These are phyloP conservation scores for Hoplodrina ambigua DNA, from an alignment of 2,888 invertebrate genomes.

Conservation along the genomic window DNA sequence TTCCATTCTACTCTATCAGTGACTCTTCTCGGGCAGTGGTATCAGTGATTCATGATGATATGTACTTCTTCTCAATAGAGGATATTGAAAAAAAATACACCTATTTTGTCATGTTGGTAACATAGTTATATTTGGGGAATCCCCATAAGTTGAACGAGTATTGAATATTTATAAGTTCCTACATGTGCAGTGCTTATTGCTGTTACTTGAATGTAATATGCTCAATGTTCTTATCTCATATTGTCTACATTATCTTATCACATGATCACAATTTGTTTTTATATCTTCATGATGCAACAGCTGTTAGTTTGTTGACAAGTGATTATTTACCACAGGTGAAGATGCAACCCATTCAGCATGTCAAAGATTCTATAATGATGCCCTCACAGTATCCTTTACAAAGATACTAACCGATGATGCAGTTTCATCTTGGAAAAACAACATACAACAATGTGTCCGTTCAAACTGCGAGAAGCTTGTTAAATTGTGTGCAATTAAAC, in stretches of 20 bases:
- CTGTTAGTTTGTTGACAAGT: slow-evolving; percentile 37
- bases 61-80: too few species aligned
- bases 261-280: slow-evolving; percentile 26
- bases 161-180: slow-evolving; percentile 16
- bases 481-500: slow-evolving; percentile 97
- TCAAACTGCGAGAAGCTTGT: slow-evolving; percentile 98
- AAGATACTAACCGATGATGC: slow-evolving; percentile 99
- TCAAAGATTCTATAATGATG: slow-evolving; percentile 98
- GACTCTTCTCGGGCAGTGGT: too few species aligned
- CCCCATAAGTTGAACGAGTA: slow-evolving; percentile 13
- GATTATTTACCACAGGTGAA: slow-evolving; percentile 90
- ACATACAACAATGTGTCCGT: slow-evolving; percentile 98
- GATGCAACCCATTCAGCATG: slow-evolving; percentile 97
- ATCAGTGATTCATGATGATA: too few species aligned
- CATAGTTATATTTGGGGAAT: slow-evolving; percentile 37
- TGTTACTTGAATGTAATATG: slow-evolving; percentile 7
- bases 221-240: slow-evolving; percentile 30
- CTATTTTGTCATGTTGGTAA: not conserved
- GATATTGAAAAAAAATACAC: too few species aligned
- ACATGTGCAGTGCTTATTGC: slow-evolving; percentile 2
- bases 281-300: slow-evolving; percentile 26
- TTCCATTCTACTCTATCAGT: too few species aligned
- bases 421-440: slow-evolving; percentile 99
- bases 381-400: slow-evolving; percentile 97
- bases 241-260: slow-evolving; percentile 19